These are phyloP conservation scores for Plutomurus gul DNA, from an alignment of 1,140 invertebrate species.

Conservation along the genomic window DNA sequence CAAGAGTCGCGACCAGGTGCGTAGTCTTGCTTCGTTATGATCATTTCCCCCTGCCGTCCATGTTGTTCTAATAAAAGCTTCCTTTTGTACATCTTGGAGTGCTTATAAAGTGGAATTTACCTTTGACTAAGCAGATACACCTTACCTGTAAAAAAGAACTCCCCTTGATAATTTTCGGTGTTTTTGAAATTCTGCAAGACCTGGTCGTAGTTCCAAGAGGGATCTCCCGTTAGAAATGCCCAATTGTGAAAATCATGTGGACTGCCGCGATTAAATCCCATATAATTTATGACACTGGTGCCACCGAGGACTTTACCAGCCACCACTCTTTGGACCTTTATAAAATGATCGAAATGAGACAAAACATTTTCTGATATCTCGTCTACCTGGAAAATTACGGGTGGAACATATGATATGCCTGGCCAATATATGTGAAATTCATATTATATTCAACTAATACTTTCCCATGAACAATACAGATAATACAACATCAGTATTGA, in stretches of 20 bases:
- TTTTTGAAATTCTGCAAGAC: conserved; percentile 83
- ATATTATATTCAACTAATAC: too few species aligned
- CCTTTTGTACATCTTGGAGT: background rate
- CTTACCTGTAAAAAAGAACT: background rate
- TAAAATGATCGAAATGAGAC: background rate
- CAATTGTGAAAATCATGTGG: conserved; percentile 69
- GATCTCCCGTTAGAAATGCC: conserved; percentile 60
- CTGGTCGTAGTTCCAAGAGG: conserved; percentile 64
- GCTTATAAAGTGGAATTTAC: background rate
- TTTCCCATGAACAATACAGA: too few species aligned
- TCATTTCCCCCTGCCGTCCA: conserved; percentile 2
- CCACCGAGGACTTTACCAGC: conserved; percentile 63
- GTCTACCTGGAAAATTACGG: background rate
- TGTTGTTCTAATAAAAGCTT: background rate
- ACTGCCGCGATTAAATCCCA: conserved; percentile 70
- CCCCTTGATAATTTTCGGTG: conserved; percentile 66
- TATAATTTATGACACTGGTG: conserved; percentile 66
- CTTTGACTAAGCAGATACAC: background rate
- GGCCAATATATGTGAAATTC: too few species aligned
- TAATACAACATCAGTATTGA: too few species aligned
- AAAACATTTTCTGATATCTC: background rate
- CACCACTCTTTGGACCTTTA: background rate
- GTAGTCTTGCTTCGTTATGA: background rate
- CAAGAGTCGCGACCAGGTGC: background rate
- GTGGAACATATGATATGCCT: background rate